phyloP scores from a whole-genome alignment of 2,888 invertebrate species.

The Willowsia nigromaculata region DNA sequence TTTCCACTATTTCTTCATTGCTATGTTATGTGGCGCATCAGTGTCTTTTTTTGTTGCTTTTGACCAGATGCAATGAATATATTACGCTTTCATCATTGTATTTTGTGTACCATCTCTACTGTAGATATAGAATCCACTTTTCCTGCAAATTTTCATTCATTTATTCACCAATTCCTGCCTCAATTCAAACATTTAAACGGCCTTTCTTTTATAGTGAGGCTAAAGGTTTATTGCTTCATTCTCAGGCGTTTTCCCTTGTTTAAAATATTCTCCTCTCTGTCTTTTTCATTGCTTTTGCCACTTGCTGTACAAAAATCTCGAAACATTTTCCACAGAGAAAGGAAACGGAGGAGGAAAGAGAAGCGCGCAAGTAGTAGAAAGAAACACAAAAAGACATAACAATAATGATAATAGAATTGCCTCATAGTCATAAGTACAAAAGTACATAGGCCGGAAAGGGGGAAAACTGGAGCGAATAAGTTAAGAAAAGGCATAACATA shows the following conservation, averaged over 20 bases:
- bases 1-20: too few species aligned
- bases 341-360: not conserved
- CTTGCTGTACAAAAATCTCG: conserved; percentile 5
- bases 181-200: conserved; percentile 63
- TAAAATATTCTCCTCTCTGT: conserved; percentile 47
- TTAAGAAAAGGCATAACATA: conserved; percentile 49
- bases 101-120: not conserved
- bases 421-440: conserved; percentile 53
- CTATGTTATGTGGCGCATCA: too few species aligned
- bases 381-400: conserved; percentile 64
- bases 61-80: too few species aligned
- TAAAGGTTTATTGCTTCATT: conserved; percentile 72
- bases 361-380: not conserved
- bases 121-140: not conserved
- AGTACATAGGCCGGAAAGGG: conserved; percentile 47
- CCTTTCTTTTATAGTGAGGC: conserved; percentile 59
- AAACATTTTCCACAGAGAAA: not conserved
- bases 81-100: not conserved
- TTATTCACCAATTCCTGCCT: conserved; percentile 63
- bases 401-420: conserved; percentile 70
- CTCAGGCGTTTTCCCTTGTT: conserved; percentile 39
- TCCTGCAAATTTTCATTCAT: conserved; percentile 55
- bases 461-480: conserved; percentile 56
- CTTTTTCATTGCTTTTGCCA: not conserved
- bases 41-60: not conserved